Evolutionary conservation across 1,140 invertebrate genomes (phyloP).

Genomic region (Oryctes rhinoceros): DNA sequence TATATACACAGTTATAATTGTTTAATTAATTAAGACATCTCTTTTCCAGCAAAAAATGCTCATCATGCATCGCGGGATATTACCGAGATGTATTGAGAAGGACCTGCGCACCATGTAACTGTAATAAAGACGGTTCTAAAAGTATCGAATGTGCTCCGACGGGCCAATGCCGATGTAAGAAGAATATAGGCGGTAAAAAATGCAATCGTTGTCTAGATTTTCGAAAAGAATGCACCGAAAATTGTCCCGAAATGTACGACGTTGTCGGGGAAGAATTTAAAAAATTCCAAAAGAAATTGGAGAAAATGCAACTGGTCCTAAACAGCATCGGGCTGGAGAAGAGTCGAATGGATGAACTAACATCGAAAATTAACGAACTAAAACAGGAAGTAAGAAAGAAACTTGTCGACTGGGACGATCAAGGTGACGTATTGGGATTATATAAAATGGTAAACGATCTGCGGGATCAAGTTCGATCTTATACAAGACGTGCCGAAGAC

Average conservation of each 20-base stretch:
- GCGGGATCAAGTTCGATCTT: not conserved
- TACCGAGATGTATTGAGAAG: not conserved
- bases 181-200: not conserved
- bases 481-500: not conserved
- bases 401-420: not conserved
- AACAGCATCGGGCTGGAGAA: not conserved
- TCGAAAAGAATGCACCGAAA: constrained; percentile 13
- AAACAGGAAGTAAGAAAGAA: not conserved
- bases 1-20: too few species aligned
- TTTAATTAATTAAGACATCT: not conserved
- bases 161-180: not conserved
- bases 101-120: not conserved
- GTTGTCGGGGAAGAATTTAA: not conserved
- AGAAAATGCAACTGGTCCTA: not conserved
- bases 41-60: not conserved
- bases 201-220: not conserved
- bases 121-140: not conserved
- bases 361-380: not conserved
- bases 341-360: not conserved
- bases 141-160: not conserved
- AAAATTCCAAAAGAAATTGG: not conserved
- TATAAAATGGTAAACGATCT: not conserved
- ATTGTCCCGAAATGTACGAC: not conserved
- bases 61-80: not conserved
- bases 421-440: not conserved